phyloP scores from a whole-genome alignment of 1,140 invertebrate species.

The Drosophila santomea region DNA sequence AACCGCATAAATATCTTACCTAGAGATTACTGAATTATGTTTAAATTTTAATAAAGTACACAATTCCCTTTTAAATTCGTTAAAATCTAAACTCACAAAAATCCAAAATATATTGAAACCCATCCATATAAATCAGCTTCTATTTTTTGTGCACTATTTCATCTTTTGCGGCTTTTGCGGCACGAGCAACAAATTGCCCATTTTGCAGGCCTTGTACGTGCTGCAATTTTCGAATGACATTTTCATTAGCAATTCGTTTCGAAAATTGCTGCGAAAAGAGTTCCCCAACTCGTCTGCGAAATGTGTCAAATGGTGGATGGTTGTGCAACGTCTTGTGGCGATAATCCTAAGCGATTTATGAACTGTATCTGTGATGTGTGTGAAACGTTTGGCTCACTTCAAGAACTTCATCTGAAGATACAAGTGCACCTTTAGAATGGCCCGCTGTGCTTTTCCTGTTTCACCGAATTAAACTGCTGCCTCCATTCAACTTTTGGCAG shows the following conservation, averaged over 20 bases:
- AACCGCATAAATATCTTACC: no score
- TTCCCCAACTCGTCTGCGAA: slow-evolving; percentile 11
- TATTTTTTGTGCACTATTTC: slow-evolving; percentile 11
- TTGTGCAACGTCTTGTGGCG: slow-evolving; percentile 9
- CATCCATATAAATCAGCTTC: slow-evolving; percentile 21
- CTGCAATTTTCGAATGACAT: slow-evolving; percentile 80
- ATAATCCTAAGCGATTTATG: slow-evolving; percentile 25
- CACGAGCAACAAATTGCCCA: slow-evolving; percentile 80
- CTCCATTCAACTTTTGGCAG: slow-evolving; percentile 31
- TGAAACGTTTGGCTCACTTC: no score
- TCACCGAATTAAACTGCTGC: background rate
- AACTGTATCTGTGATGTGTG: slow-evolving; percentile 1
- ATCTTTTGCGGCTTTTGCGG: slow-evolving; percentile 23
- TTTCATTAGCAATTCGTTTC: slow-evolving; percentile 82
- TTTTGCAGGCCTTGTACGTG: slow-evolving; percentile 73
- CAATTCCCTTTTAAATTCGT: background rate
- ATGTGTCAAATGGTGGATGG: slow-evolving; percentile 39
- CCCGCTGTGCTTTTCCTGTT: background rate
- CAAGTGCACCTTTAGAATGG: background rate
- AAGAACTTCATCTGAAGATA: background rate
- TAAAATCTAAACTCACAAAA: background rate
- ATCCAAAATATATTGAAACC: background rate
- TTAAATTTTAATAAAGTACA: no score
- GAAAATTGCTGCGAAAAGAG: slow-evolving; percentile 63
- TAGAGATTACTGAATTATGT: no score